Evolutionary conservation across 2,113 vertebrate species (phyloP), one percentile per base, ranked within the genome.

Genomic region (Mus pahari): DNA sequence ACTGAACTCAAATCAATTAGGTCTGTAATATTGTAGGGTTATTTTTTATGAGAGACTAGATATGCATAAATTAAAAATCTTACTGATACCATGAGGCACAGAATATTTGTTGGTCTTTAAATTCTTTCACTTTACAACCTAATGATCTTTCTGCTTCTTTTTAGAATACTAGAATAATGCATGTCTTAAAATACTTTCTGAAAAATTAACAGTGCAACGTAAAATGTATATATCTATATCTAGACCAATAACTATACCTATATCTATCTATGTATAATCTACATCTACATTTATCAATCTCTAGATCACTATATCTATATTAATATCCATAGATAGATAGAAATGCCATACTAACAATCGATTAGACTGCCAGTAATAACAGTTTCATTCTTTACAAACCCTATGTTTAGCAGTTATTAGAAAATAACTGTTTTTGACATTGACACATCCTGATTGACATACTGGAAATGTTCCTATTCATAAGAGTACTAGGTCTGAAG

Each of bases 351-450:
- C n/a, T 83, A 24, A 83, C 95, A 94, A 92, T 50, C 26, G 17
- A 42, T 33, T 48, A 9, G 11, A 50, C 95, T 86, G 19, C 12
- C 78, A 86, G 9, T 20, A 89, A 17, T 94, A 88, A 73, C 45
- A 90, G 22, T 42, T 89, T 53, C 3, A 89, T 48, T 96, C 13
- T 88, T 90, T 96, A 92, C 95, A 97, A 96, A 94, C 42, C 36
- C 53, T 19, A 91, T 42, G 28, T 11, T 88, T 36, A 91, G 75
- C 36, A 94, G 78, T 50, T 55, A 22, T 94, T 75, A 87, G 7
- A 77, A 78, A 39, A n/a, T 24, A 92, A 84, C 48, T 70, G 42
- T 78, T 86, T 87, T 53, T 86, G 31, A 58, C 39, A 2, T 31
- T 31, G 86, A 66, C 14, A 20, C 71, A 92, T 81, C n/a, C 94